Percentiles rank a stretch among this genome's conserved stretches.
These are phyloP conservation scores for Bombus affinis DNA, from an alignment of 1,140 invertebrate species.

Conservation along the genomic window DNA sequence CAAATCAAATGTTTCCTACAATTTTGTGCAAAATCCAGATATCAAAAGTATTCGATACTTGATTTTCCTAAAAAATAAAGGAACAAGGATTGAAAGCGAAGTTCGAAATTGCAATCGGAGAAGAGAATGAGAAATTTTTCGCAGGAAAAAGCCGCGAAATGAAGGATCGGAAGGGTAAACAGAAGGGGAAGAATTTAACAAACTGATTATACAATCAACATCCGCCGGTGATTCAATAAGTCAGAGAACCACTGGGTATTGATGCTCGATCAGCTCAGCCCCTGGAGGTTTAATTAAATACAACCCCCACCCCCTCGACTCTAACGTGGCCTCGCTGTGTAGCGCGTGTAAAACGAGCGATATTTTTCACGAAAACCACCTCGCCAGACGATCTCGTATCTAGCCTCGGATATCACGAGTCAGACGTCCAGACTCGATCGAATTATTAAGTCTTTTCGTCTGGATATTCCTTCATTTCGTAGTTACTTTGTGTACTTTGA, in stretches of 20 bases:
- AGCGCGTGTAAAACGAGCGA: conserved; percentile 70
- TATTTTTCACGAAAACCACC: conserved; percentile 76
- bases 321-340: conserved; percentile 44
- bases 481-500: not conserved
- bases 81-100: no score
- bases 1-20: no score
- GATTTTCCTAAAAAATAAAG: no score
- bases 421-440: conserved; percentile 20
- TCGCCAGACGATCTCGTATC: conserved; percentile 67
- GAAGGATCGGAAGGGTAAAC: not conserved
- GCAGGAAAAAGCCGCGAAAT: not conserved
- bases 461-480: not conserved
- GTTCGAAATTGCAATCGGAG: no score
- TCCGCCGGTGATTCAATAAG: conserved; percentile 50
- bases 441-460: conserved; percentile 31
- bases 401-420: conserved; percentile 41
- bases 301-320: conserved; percentile 66
- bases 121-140: not conserved
- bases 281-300: conserved; percentile 82
- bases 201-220: conserved; percentile 49
- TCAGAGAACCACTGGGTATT: conserved; percentile 79
- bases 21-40: no score
- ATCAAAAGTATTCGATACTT: no score
- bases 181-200: conserved; percentile 37
- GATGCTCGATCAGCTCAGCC: conserved; percentile 80